Base-by-base conservation (phyloP, 2,113 vertebrate species). In the Pedetes capensis region DNA sequence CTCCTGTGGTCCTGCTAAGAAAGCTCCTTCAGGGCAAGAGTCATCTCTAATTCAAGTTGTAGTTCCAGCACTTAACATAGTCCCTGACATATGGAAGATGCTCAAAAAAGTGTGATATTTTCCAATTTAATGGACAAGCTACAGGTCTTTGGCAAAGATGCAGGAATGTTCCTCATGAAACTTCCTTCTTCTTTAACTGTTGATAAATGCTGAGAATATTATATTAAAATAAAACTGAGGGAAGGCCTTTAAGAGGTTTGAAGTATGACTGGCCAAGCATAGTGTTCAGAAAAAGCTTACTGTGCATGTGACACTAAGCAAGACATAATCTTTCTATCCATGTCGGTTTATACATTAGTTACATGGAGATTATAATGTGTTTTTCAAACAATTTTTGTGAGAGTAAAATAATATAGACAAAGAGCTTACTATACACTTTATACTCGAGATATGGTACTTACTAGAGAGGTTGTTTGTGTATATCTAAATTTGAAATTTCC, bases 101-200 rank as follows among this genome's bases (percentile, higher is more conserved):
- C 16, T 94, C n/a, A 76, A 27, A 49, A 55, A 83, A 68, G 49
- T 55, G 74, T 64, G 75, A 75, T 20, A 53, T 78, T 66, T 95
- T 82, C 27, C 10, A 81, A 89, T 44, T 53, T 61, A 81, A 71
- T 12, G 37, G 44, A 27, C 32, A 87, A 95, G 39, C 14, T 34
- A 53, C 3, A 6, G 72, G 57, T 37, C 42, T 91, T 83, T 91
- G 83, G 22, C 39, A 44, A 83, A 90, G 71, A 80, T 29, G 37
- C 13, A 68, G 63, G 37, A 94, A 57, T 25, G 12, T 72, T 86
- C 7, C 23, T 51, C 23, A 25, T 57, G 44, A 86, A 81, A 89
- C 14, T 66, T 94, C 37, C 49, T 90, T 87, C 63, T 93, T 47
- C 29, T 85, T 75, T 83, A 95, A 71, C 20, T 51, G 69, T 87